Evolutionary conservation across 1,140 invertebrate genomes (phyloP).

Genomic region (Drosophila suzukii): DNA sequence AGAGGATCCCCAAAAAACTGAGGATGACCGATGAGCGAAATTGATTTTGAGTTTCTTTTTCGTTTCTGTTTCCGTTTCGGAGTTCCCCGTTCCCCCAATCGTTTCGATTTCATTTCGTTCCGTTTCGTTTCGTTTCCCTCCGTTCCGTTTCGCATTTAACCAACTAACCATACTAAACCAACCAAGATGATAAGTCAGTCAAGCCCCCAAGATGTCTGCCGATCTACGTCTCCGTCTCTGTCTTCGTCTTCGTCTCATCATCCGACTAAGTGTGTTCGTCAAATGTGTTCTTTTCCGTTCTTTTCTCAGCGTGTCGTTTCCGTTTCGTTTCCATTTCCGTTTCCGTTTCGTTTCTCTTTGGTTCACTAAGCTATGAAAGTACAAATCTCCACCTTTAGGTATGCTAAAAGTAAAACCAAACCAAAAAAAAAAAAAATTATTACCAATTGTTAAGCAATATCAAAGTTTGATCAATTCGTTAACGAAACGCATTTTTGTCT

Average conservation of each 20-base stretch:
- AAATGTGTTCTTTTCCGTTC: slow-evolving; percentile 70
- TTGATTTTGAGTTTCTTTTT: slow-evolving; percentile 16
- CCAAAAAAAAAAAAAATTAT: slow-evolving; percentile 31
- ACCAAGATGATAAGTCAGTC: slow-evolving; percentile 44
- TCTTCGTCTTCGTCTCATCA: slow-evolving; percentile 49
- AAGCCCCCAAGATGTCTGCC: slow-evolving; percentile 52
- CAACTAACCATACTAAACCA: slow-evolving; percentile 81
- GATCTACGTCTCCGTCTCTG: slow-evolving; percentile 43
- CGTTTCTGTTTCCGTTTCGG: slow-evolving; percentile 7
- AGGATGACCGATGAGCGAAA: slow-evolving; percentile 36
- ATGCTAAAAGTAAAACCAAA: slow-evolving; percentile 45
- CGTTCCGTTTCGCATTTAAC: slow-evolving; percentile 56
- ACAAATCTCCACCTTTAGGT: slow-evolving; percentile 56
- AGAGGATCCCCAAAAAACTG: slow-evolving; percentile 14
- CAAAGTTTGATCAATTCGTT: slow-evolving; percentile 78
- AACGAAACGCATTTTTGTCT: slow-evolving; percentile 82
- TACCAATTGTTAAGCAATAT: slow-evolving; percentile 50
- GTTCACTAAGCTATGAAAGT: slow-evolving; percentile 47
- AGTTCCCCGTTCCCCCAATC: slow-evolving; percentile 12
- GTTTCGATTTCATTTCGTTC: slow-evolving; percentile 12
- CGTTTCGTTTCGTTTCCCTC: slow-evolving; percentile 31
- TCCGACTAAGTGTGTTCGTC: slow-evolving; percentile 75
- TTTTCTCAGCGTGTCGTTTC: slow-evolving; percentile 45
- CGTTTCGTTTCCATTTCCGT: slow-evolving; percentile 36
- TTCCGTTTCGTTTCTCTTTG: slow-evolving; percentile 32